These are phyloP conservation scores for Vanessa atalanta DNA, from an alignment of 1,140 invertebrate genomes.

Conservation along the genomic window DNA sequence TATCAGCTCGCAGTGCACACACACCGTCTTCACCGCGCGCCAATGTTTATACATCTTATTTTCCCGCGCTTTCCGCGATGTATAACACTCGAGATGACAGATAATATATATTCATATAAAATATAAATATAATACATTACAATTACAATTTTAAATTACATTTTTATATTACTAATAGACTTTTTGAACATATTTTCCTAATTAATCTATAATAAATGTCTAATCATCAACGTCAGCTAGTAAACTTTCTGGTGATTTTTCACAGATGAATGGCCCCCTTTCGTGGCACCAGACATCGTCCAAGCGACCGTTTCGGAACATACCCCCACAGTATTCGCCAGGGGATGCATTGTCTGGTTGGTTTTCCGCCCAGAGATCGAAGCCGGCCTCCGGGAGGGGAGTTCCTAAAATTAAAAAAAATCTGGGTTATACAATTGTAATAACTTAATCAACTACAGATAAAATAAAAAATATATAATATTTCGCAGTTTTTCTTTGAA, in stretches of 20 bases:
- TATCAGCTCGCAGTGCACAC: too few relatives aligned
- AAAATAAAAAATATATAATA: too few relatives aligned
- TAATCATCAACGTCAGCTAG: background rate
- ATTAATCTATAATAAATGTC: background rate
- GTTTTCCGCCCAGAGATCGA: constrained; percentile 14
- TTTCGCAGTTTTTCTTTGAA: too few relatives aligned
- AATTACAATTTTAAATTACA: too few relatives aligned
- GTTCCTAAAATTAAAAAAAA: constrained; percentile 23
- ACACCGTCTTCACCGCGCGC: too few relatives aligned
- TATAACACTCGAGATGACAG: too few relatives aligned
- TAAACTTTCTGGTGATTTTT: constrained; percentile 31
- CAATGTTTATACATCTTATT: too few relatives aligned
- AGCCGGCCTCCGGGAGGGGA: constrained; percentile 33
- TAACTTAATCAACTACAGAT: too few relatives aligned
- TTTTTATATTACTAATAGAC: too few relatives aligned
- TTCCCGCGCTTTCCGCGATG: too few relatives aligned
- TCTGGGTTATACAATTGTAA: background rate
- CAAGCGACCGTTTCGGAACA: constrained; percentile 34
- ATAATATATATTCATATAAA: too few relatives aligned
- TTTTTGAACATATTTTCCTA: background rate
- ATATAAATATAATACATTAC: too few relatives aligned
- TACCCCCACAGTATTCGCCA: constrained; percentile 38
- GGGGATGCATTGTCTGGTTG: constrained; percentile 35
- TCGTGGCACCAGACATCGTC: constrained; percentile 41
- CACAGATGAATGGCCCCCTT: constrained; percentile 34